phyloP scores from a whole-genome alignment of 2,797 vertebrate species.

The Pteronotus mesoamericanus region DNA sequence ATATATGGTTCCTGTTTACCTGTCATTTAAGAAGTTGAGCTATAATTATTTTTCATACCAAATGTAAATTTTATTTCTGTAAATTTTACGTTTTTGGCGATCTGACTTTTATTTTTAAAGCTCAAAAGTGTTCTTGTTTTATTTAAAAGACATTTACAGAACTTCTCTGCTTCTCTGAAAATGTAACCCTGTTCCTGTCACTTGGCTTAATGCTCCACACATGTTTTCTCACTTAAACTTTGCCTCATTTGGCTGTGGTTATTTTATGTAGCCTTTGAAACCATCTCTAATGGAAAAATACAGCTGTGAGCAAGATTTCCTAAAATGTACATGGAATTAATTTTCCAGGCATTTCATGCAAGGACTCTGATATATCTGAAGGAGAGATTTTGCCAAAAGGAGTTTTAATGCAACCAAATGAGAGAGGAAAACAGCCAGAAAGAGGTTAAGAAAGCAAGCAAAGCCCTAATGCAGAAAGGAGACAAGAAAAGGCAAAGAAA shows the following conservation, averaged over 20 bases:
- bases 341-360: constrained; percentile 84
- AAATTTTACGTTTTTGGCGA: constrained; percentile 40
- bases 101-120: constrained; percentile 48
- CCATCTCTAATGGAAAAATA: constrained; percentile 89
- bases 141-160: constrained; percentile 63
- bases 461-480: not conserved
- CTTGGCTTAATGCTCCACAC: constrained; percentile 81
- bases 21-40: constrained; percentile 2
- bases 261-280: constrained; percentile 85
- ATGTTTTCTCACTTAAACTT: constrained; percentile 86
- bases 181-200: constrained; percentile 70
- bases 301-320: constrained; percentile 91
- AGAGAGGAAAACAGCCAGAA: not conserved
- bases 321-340: constrained; percentile 85
- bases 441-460: not conserved
- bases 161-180: constrained; percentile 71
- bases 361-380: constrained; percentile 77
- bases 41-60: constrained; percentile 22
- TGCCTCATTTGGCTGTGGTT: constrained; percentile 83
- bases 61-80: constrained; percentile 56
- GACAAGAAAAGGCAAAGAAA: not conserved
- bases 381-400: constrained; percentile 68
- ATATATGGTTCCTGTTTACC: not conserved
- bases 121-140: constrained; percentile 60
- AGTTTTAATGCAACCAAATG: constrained; percentile 66